Conservation (phyloP, 2,797 vertebrate species). For the Sorex maritimensis region DNA sequence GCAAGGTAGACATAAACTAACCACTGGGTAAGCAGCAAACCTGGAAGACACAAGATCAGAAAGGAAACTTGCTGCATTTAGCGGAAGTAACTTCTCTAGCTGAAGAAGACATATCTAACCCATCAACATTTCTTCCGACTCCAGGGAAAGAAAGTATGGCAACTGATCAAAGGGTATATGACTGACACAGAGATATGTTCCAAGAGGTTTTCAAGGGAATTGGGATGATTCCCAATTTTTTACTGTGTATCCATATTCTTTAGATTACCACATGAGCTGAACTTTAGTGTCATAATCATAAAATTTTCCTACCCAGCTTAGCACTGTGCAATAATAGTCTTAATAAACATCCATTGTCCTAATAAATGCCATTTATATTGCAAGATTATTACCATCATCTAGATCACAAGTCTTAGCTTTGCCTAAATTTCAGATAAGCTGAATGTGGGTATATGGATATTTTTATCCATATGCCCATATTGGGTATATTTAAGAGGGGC, state of each 20-base stretch:
- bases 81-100: neutral
- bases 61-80: accelerated
- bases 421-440: too few relatives aligned
- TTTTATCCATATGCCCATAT: too few relatives aligned
- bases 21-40: too few relatives aligned
- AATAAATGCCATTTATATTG: neutral
- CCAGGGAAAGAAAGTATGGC: neutral
- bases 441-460: accelerated
- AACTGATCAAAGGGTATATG: neutral
- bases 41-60: neutral
- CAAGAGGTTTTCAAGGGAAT: neutral
- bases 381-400: accelerated
- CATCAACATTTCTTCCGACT: neutral
- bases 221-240: neutral
- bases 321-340: accelerated
- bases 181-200: neutral
- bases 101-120: neutral
- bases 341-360: neutral
- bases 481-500: too few relatives aligned
- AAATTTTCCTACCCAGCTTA: too few relatives aligned
- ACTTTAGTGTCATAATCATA: too few relatives aligned
- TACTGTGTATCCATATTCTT: neutral
- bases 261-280: neutral
- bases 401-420: accelerated
- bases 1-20: accelerated